A percentile compares a stretch with the other conserved stretches of the same genome.
Conservation (phyloP, 2,797 vertebrate genomes). For the Galagoides demidoff region DNA sequence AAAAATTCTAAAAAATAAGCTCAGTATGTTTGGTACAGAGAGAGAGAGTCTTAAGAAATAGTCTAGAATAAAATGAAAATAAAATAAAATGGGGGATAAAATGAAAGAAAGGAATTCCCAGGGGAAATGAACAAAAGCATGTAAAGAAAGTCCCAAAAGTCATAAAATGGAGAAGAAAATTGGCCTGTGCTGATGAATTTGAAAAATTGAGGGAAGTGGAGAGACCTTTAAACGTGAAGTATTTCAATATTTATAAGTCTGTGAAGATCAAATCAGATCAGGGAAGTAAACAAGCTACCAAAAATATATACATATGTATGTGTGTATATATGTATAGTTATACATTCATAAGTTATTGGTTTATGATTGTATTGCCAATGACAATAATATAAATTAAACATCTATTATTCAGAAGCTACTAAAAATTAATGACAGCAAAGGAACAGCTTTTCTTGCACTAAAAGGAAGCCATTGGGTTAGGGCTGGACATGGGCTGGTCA, state of each 20-base stretch:
- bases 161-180: background rate
- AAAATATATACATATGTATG: background rate
- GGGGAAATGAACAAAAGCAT: background rate
- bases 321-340: background rate
- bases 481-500: conserved; percentile 55
- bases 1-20: background rate
- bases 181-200: background rate
- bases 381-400: conserved; percentile 26
- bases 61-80: background rate
- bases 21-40: background rate
- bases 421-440: background rate
- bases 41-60: background rate
- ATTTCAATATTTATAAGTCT: background rate
- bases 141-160: background rate
- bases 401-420: conserved; percentile 54
- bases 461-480: conserved; percentile 43
- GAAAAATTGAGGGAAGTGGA: background rate
- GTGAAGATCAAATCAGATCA: background rate
- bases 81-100: background rate
- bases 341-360: background rate
- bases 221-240: background rate
- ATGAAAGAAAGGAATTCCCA: background rate
- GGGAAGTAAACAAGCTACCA: background rate
- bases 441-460: background rate
- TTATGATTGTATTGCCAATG: background rate